These are phyloP conservation scores for Coecobrya sp. DNA, from an alignment of 2,888 invertebrate species.

Conservation along the genomic window DNA sequence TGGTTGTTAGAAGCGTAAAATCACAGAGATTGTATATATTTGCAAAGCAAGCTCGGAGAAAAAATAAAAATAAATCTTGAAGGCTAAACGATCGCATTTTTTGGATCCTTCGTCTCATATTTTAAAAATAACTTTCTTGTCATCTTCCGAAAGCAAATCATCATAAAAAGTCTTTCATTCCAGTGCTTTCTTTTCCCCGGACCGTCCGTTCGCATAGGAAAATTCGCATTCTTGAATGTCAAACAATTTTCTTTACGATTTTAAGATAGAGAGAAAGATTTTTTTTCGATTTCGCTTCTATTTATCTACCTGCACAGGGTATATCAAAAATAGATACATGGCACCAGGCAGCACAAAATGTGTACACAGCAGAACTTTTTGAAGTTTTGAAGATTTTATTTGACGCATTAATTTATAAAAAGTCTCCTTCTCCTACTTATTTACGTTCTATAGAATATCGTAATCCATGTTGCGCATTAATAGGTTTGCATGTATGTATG, in stretches of 20 bases:
- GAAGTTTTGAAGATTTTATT: not conserved
- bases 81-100: not conserved
- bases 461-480: not conserved
- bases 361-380: not conserved
- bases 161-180: no score
- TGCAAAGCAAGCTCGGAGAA: not conserved
- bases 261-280: no score
- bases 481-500: not conserved
- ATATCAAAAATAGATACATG: not conserved
- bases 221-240: no score
- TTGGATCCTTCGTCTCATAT: not conserved
- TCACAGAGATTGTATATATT: not conserved
- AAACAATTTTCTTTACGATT: no score
- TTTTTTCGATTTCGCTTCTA: not conserved
- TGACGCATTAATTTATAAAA: constrained; percentile 20
- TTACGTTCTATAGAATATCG: not conserved
- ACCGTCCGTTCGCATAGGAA: no score
- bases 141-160: no score
- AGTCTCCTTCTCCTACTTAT: not conserved
- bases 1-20: not conserved
- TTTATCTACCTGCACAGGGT: not conserved
- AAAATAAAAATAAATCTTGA: not conserved
- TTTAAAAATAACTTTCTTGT: no score
- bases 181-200: no score
- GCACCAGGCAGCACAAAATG: not conserved